Conservation (phyloP, 2,113 vertebrate species). For the Prinia subflava region DNA sequence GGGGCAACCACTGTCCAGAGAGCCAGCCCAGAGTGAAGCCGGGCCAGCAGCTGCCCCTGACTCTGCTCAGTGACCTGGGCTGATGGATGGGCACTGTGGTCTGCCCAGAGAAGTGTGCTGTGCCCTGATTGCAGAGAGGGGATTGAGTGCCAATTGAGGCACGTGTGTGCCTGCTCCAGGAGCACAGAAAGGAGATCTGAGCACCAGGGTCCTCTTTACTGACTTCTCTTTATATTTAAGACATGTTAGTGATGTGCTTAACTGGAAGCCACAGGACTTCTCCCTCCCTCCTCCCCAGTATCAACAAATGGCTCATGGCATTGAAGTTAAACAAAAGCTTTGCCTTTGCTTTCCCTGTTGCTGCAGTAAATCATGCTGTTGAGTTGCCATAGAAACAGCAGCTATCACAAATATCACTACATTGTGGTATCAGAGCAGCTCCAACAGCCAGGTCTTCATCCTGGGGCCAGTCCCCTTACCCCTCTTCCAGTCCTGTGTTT, state of each 20-base stretch:
- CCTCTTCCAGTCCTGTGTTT: neutral
- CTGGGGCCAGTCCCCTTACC: neutral
- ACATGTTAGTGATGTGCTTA: neutral
- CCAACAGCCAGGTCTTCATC: neutral
- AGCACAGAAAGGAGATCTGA: neutral
- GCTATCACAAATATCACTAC: conserved; percentile 29
- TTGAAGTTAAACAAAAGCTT: conserved; percentile 46
- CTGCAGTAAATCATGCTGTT: conserved; percentile 24
- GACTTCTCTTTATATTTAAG: neutral
- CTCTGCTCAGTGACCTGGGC: neutral
- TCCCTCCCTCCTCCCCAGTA: neutral
- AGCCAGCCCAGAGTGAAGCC: neutral
- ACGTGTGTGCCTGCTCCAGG: fast-evolving
- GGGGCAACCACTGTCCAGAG: neutral
- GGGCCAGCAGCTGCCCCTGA: neutral
- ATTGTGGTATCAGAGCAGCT: neutral
- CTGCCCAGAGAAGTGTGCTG: neutral
- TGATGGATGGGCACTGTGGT: neutral
- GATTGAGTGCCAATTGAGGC: fast-evolving
- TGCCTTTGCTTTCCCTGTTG: conserved; percentile 23
- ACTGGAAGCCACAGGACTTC: neutral
- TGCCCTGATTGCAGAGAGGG: fast-evolving
- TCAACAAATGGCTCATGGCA: conserved; percentile 20
- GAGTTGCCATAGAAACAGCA: neutral
- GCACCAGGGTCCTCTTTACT: neutral